Evolutionary conservation across 2,797 vertebrate species (phyloP).

Genomic region (Coreius guichenoti): DNA sequence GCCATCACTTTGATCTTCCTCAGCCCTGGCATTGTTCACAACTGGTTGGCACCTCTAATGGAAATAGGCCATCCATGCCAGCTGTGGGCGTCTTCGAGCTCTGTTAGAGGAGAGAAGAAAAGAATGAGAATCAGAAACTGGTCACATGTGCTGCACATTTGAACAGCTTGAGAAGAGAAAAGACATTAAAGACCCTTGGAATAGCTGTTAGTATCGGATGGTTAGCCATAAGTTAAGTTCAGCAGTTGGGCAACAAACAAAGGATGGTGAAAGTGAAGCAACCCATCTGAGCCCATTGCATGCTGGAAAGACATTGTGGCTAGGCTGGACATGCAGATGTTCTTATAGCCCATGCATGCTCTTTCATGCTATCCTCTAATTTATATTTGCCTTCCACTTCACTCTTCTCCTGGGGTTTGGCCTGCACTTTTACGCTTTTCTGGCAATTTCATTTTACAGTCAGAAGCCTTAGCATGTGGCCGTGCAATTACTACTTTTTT

Average conservation of each 20-base stretch:
- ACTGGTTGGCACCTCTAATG: conserved; percentile 70
- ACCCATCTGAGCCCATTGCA: conserved; percentile 21
- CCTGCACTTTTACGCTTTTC: conserved; percentile 44
- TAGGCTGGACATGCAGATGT: conserved; percentile 12
- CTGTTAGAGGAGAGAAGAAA: neutral
- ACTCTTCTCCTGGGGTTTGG: conserved; percentile 34
- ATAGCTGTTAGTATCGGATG: neutral
- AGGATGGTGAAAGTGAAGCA: neutral
- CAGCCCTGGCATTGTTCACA: conserved; percentile 66
- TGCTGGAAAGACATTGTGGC: conserved; percentile 6
- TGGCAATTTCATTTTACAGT: conserved; percentile 48
- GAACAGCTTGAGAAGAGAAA: neutral
- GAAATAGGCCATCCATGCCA: conserved; percentile 63
- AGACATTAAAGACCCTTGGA: neutral
- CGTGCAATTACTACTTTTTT: neutral
- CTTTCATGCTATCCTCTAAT: neutral
- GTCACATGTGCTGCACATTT: conserved; percentile 15
- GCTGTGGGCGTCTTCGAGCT: conserved; percentile 17
- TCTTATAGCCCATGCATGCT: neutral
- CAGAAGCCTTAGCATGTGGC: conserved; percentile 38
- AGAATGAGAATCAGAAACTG: conserved; percentile 9
- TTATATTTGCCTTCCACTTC: conserved; percentile 13
- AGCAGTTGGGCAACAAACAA: neutral
- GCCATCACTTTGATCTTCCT: conserved; percentile 69
- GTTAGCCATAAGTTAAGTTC: neutral